Percentiles rank a stretch among this genome's conserved stretches.
Conservation (phyloP, 1,140 invertebrate genomes). For the Drosophila sproati region DNA sequence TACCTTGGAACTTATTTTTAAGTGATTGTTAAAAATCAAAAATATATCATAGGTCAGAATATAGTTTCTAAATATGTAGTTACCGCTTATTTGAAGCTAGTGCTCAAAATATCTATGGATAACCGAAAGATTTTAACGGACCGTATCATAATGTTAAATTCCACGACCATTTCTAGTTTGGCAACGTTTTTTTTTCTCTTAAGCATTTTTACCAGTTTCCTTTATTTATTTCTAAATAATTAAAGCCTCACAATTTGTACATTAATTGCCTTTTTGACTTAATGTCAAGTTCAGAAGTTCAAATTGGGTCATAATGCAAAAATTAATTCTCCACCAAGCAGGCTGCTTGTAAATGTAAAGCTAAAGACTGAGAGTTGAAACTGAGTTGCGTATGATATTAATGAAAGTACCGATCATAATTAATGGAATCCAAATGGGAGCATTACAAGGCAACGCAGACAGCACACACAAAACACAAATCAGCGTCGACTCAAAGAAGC, state of each 20-base stretch:
- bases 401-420: conserved; percentile 75
- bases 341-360: conserved; percentile 5
- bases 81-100: too few relatives aligned
- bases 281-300: conserved; percentile 15
- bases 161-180: too few relatives aligned
- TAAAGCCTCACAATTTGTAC: neutral
- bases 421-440: conserved; percentile 72
- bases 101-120: too few relatives aligned
- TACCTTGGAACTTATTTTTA: too few relatives aligned
- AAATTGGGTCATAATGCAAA: conserved; percentile 44
- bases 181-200: too few relatives aligned
- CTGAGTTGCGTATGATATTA: conserved; percentile 59
- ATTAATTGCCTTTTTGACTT: conserved; percentile 8
- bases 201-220: too few relatives aligned
- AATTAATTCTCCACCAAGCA: conserved; percentile 11
- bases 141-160: too few relatives aligned
- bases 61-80: too few relatives aligned
- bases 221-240: neutral
- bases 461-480: conserved; percentile 45
- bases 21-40: too few relatives aligned
- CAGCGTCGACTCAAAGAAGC: conserved; percentile 38
- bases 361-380: neutral
- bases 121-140: too few relatives aligned
- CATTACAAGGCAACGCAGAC: conserved; percentile 45
- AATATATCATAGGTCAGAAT: too few relatives aligned